Base-by-base conservation (phyloP, 2,113 vertebrate species). In the Sceloporus tristichus region DNA sequence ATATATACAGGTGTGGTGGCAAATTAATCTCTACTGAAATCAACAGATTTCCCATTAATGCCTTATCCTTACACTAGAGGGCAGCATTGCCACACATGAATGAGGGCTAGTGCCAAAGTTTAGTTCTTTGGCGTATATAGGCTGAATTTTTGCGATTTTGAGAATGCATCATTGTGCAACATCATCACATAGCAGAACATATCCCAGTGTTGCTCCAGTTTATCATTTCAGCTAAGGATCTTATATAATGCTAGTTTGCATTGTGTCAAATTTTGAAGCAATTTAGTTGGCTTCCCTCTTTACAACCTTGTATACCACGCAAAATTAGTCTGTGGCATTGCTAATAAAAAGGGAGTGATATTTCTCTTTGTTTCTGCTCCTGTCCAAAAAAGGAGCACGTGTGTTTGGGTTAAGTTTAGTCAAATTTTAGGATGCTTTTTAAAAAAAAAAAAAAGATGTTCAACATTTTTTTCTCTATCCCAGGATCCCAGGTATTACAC, bases 11-110 rank as follows among this genome's bases (percentile, higher is more conserved):
- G 40, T 34, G 16, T 54, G n/a, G 29, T 27, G 9, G 9, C 27
- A 34, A 66, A 34, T 66, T 82, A 66, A 75, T 48, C 18, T 74
- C 38, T 14, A 19, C 21, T 53, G 59, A n/a, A 40, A 29, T 74
- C 14, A 16, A 74, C 13, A 18, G 62, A 21, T 27, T 56, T 66
- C 14, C 42, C 18, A 13, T 42, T 66, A n/a, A 53, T 78, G 62
- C 18, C 10, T 42, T 59, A 9, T 34, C 68, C 59, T 59, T 89
- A 71, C 88, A 73, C 34, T 56, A 90, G 88, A 86, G 85, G 88
- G 85, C 88, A 90, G 79, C 38, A 59, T 90, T 86, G 79, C 23
- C 62, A 16, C 21, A 27, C 34, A 40, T n/a, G 79, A 85, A 48
- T 40, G 7, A 54, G 73, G 65, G 6, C n/a, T 34, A 21, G 56